Conservation (phyloP, 1,140 invertebrate genomes). For the Drosophila biarmipes region DNA sequence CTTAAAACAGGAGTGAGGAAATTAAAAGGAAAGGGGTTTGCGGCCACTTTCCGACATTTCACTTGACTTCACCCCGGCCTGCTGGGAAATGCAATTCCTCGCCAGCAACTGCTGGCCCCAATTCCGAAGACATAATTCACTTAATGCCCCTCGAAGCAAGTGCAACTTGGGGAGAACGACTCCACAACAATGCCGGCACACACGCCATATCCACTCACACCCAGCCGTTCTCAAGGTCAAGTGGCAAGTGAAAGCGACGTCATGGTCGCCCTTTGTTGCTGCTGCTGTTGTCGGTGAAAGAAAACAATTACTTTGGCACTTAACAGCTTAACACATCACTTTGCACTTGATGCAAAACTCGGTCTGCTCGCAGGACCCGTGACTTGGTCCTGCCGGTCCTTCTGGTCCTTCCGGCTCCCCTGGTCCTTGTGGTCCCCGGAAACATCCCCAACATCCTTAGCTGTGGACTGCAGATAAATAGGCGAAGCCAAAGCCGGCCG, state of each 20-base stretch:
- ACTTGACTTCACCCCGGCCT: background rate
- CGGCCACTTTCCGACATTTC: background rate
- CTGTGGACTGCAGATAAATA: slow-evolving; percentile 57
- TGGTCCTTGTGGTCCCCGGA: slow-evolving; percentile 1
- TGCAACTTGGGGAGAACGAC: slow-evolving; percentile 27
- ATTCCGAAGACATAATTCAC: slow-evolving; percentile 51
- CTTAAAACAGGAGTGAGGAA: background rate
- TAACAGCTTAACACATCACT: slow-evolving; percentile 82
- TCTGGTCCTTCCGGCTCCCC: slow-evolving; percentile 8
- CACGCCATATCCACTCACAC: slow-evolving; percentile 7
- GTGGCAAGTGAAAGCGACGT: slow-evolving; percentile 75
- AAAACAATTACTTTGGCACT: slow-evolving; percentile 84
- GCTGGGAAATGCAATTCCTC: background rate
- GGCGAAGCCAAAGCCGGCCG: slow-evolving; percentile 28
- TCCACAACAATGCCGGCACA: slow-evolving; percentile 12
- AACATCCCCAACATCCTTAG: slow-evolving; percentile 42
- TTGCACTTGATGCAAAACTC: slow-evolving; percentile 73
- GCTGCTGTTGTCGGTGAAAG: slow-evolving; percentile 62
- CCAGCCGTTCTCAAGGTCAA: slow-evolving; percentile 62
- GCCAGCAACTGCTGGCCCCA: background rate
- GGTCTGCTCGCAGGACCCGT: slow-evolving; percentile 25
- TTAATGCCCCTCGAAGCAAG: slow-evolving; percentile 36
- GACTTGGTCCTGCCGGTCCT: slow-evolving; percentile 1
- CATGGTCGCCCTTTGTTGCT: slow-evolving; percentile 22
- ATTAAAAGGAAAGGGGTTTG: background rate